Evolutionary conservation across 2,113 vertebrate species (phyloP), one percentile per base, ranked within the genome.

Genomic region (Rhipidura dahli): DNA sequence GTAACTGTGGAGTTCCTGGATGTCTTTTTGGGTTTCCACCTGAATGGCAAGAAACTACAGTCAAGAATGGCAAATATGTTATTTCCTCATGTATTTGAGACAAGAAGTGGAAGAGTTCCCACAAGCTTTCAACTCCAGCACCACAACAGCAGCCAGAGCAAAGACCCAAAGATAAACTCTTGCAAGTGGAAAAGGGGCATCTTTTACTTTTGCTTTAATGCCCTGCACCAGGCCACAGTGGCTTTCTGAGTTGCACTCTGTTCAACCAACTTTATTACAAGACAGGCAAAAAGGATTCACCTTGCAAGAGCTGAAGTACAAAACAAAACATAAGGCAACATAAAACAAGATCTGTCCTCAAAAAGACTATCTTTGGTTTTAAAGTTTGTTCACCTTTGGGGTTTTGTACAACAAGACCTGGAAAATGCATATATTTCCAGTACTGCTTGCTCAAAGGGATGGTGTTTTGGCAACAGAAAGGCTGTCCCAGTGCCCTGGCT

Each of bases 201-300:
- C 4, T 79, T 39, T 49, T 44, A 7, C 11, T 33, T 60, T 21
- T 51, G 23, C 18, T 83, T 47, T 27, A 23, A 57, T 53, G 39
- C 13, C 26, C 24, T 44, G 7, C 33, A n/a, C 10, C 44, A 72
- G 16, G 39, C 31, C 40, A 45, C 22, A 28, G 66, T 20, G 47
- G 28, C 47, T 66, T 89, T 78, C 40, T 0, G 2, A 49, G 42
- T 0, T 59, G n/a, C 1, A 2, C 15, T 72, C 59, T 30, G 5
- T 37, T 72, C 53, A 68, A 22, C 8, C 9, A 76, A 27, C 31
- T 63, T 70, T 40, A 39, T 42, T 59, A 56, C 24, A 56, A 92
- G 35, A 60, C 3, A 28, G 23, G 21, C 33, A 77, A 63, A 86
- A 93, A 77, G 6, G 49, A 72, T 76, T 89, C 33, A 42, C 44